Evolutionary conservation across 2,113 vertebrate species (phyloP), one percentile per base, ranked within the genome.

Genomic region (Cariama cristata): DNA sequence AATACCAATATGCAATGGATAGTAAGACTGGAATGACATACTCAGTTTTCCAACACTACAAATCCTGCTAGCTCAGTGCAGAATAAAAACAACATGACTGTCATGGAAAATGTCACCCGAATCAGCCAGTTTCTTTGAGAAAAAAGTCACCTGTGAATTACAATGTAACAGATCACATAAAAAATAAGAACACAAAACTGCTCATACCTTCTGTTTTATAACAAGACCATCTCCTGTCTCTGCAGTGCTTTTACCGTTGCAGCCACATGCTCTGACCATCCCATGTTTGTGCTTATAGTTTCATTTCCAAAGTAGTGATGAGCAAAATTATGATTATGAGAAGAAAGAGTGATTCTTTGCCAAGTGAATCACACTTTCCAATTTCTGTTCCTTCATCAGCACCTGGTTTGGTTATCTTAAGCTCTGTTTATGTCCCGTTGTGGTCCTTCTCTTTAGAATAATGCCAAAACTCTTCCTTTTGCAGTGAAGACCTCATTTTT

Each of bases 231-330:
- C 56, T 85, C 45, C 56, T 10, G 27, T 44, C 60, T 2, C 4
- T 35, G 72, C 49, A 47, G 45, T 4, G 24, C 0, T 0, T 24
- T 93, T 66, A 26, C 56, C 1, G 0, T 28, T 27, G 79, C 56
- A 91, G 77, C 45, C 79, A 59, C 52, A 3, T 28, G 73, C 33
- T 86, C 40, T 55, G 85, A 75, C 38, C 59, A 42, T 55, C 56
- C 60, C 11, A 4, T 28, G 15, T 35, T 83, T 96, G 69, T 91
- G 86, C 90, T 94, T 92, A 28, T 33, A 56, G n/a, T 30, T 88
- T 55, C 19, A 30, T n/a, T 89, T 62, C 85, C 69, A 73, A 82
- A 95, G 47, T 14, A 72, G 30, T n/a, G 63, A 85, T 83, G 81
- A 91, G 17, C 27, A 94, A 67, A 94, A 62, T 14, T 45, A 38